Evolutionary conservation across 92 coral and sea anemone genomes (phyloP).

Genomic region (Palythoa caribaeorum): DNA sequence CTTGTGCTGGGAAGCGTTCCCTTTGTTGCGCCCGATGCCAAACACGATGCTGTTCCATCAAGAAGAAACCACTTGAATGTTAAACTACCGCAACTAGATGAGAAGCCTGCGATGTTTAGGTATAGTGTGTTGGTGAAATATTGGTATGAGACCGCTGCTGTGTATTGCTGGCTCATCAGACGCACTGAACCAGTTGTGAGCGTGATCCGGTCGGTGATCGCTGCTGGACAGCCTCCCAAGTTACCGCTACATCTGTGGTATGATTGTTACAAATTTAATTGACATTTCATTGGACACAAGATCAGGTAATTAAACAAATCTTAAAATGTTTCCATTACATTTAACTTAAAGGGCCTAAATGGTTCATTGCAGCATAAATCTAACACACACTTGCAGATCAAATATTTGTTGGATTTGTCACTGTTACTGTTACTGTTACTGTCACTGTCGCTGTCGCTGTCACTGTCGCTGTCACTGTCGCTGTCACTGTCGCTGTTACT

Average conservation of each 20-base stretch:
- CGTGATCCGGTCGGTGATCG: constrained; percentile 38
- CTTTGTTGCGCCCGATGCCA: constrained; percentile 2
- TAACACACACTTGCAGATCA: no score
- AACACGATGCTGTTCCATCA: constrained; percentile 41
- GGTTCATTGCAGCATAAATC: no score
- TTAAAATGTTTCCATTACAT: no score
- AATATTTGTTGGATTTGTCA: no score
- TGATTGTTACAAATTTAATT: neutral
- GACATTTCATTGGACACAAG: neutral
- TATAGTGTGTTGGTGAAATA: constrained; percentile 46
- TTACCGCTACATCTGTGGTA: constrained; percentile 53
- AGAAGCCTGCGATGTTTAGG: constrained; percentile 51
- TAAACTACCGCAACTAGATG: constrained; percentile 56
- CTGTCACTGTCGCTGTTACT: no score
- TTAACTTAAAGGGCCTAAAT: no score
- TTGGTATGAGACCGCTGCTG: constrained; percentile 53
- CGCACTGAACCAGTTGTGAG: constrained; percentile 48
- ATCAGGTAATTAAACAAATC: neutral
- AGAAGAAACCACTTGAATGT: constrained; percentile 58
- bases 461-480: no score
- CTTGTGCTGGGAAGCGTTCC: constrained; percentile 42
- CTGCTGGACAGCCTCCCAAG: constrained; percentile 66
- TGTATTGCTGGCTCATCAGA: constrained; percentile 40
- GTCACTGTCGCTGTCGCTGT: no score
- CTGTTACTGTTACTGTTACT: no score